Evolutionary conservation across 2,113 vertebrate species (phyloP), one percentile per base, ranked within the genome.

Genomic region (Dromaius novaehollandiae): DNA sequence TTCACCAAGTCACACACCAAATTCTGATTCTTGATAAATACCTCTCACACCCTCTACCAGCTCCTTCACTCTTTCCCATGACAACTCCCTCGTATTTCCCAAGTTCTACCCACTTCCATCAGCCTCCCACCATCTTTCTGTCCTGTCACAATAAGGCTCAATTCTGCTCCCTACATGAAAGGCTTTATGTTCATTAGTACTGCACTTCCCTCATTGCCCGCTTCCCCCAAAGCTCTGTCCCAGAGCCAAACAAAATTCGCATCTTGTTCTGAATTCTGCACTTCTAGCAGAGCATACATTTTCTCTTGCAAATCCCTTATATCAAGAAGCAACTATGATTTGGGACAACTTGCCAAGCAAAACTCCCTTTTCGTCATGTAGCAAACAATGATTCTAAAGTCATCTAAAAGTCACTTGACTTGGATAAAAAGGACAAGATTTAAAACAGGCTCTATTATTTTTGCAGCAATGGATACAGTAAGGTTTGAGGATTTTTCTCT

Each of bases 181-280:
- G 66, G 25, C n/a, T 78, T 91, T 61, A 48, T 17, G 58, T 84
- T 95, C 77, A 82, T 84, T 61, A 89, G 16, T 48, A 73, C 53
- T 0, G 1, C 48, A 19, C 71, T 82, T 92, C 40, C 22, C 48
- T 95, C 15, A 0, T 50, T 85, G 51, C 77, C 46, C 0, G 0
- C 73, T 91, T 82, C 46, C 19, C 40, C 40, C 80, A 81, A 50
- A 86, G 34, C 32, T 68, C 80, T 95, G 60, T 84, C 77, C 77
- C 11, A 3, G 61, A 93, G 77, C 61, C 88, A 93, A 87, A 93
- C 15, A 85, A 96, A 96, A 95, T 93, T 84, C 2, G 0, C 70
- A 87, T 91, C 78, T 91, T 82, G n/a, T 81, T 95, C 79, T 48
- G 56, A 88, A 92, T 94, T 81, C 68, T 64, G 19, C 55, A 46